Conservation (phyloP, 2,113 vertebrate species). For the Serranochromis macrocephalus region DNA sequence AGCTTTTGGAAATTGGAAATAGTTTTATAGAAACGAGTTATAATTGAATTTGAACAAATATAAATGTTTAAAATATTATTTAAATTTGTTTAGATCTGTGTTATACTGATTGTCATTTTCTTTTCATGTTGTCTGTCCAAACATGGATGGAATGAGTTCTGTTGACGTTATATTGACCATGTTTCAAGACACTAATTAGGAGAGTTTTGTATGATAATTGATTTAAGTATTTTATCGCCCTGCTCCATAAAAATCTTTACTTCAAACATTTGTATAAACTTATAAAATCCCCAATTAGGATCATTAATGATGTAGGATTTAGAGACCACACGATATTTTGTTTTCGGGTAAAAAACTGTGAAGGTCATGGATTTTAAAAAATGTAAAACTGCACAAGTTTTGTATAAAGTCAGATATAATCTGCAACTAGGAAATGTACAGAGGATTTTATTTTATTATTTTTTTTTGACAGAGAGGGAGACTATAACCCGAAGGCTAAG, state of each 20-base stretch:
- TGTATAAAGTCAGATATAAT: background rate
- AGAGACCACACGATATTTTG: background rate
- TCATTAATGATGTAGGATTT: background rate
- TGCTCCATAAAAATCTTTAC: background rate
- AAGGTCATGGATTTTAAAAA: background rate
- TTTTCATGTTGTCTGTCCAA: background rate
- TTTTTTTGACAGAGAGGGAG: background rate
- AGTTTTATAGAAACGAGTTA: background rate
- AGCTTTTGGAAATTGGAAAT: background rate
- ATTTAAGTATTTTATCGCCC: background rate
- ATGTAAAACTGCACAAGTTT: background rate
- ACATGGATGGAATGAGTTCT: background rate
- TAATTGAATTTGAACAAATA: background rate
- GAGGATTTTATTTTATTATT: background rate
- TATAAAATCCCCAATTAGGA: background rate
- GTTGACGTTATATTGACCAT: background rate
- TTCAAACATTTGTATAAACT: background rate
- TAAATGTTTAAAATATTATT: background rate
- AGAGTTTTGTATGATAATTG: background rate
- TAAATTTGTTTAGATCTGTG: background rate
- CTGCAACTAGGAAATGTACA: background rate
- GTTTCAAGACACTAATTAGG: background rate
- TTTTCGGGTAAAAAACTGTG: background rate
- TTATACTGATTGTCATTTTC: background rate
- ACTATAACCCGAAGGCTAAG: background rate